Evolutionary conservation across 2,888 invertebrate genomes (phyloP).

Genomic region (Tiliacea aurago): DNA sequence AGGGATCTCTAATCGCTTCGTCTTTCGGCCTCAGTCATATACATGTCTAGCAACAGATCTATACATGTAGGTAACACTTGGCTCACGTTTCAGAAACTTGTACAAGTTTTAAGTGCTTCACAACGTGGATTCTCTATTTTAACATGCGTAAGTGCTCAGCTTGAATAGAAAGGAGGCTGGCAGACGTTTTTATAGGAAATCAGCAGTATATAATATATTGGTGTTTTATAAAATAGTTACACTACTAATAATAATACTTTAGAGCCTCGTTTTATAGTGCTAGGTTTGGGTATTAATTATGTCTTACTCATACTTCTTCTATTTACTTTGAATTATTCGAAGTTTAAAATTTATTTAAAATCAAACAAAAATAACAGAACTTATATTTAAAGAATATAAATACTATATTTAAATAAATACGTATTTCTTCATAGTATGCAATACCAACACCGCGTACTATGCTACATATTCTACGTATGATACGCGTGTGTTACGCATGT

Average conservation of each 20-base stretch:
- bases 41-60: slow-evolving; percentile 8
- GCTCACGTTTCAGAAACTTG: slow-evolving; percentile 45
- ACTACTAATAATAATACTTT: background rate
- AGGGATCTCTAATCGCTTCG: slow-evolving; percentile 37
- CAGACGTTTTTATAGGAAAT: slow-evolving; percentile 8
- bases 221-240: background rate
- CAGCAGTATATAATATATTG: no score
- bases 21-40: slow-evolving; percentile 29
- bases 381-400: background rate
- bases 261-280: background rate
- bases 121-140: slow-evolving; percentile 29
- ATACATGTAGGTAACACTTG: slow-evolving; percentile 25
- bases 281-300: background rate
- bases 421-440: background rate
- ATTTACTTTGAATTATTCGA: background rate
- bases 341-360: background rate
- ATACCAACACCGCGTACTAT: background rate
- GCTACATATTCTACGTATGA: background rate
- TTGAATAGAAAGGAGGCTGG: slow-evolving; percentile 16
- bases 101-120: slow-evolving; percentile 54
- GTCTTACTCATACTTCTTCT: background rate
- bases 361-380: background rate
- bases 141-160: slow-evolving; percentile 35
- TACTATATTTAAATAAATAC: background rate
- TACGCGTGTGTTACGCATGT: background rate